Conservation (phyloP, 2,888 invertebrate species). For the Acanthosoma haemorrhoidale region DNA sequence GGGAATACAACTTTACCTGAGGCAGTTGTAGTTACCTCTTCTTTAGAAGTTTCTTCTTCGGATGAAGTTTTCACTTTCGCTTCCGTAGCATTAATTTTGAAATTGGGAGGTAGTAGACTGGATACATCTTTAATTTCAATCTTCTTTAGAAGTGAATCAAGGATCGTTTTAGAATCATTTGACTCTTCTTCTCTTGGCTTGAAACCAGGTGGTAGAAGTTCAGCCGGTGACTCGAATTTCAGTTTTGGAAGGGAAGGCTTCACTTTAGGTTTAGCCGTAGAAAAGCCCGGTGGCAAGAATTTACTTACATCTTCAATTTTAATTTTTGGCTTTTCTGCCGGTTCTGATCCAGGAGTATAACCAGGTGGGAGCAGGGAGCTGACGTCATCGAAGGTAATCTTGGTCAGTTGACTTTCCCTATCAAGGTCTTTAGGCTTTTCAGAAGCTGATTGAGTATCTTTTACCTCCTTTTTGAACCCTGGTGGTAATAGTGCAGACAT, state of each 20-base stretch:
- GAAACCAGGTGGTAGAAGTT: constrained; percentile 56
- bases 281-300: constrained; percentile 38
- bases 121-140: constrained; percentile 44
- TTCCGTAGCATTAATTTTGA: constrained; percentile 45
- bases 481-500: constrained; percentile 58
- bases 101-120: constrained; percentile 55
- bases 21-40: constrained; percentile 34
- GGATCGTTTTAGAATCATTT: constrained; percentile 26
- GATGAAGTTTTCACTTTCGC: constrained; percentile 27
- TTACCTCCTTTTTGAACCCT: constrained; percentile 54
- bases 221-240: constrained; percentile 40
- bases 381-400: constrained; percentile 44
- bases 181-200: constrained; percentile 44
- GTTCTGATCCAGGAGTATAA: constrained; percentile 46
- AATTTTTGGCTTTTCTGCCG: constrained; percentile 9
- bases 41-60: constrained; percentile 28
- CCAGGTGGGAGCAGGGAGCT: constrained; percentile 53
- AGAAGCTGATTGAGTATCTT: constrained; percentile 33
- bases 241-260: constrained; percentile 38
- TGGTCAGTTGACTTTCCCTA: constrained; percentile 42
- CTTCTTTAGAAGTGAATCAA: constrained; percentile 44
- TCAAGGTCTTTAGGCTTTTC: constrained; percentile 39
- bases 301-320: constrained; percentile 41
- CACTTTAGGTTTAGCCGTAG: constrained; percentile 43
- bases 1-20: constrained; percentile 61